A percentile compares a stretch with the other conserved stretches of the same genome.
These are phyloP conservation scores for Ictalurus furcatus DNA, from an alignment of 2,113 vertebrate genomes.

Conservation along the genomic window DNA sequence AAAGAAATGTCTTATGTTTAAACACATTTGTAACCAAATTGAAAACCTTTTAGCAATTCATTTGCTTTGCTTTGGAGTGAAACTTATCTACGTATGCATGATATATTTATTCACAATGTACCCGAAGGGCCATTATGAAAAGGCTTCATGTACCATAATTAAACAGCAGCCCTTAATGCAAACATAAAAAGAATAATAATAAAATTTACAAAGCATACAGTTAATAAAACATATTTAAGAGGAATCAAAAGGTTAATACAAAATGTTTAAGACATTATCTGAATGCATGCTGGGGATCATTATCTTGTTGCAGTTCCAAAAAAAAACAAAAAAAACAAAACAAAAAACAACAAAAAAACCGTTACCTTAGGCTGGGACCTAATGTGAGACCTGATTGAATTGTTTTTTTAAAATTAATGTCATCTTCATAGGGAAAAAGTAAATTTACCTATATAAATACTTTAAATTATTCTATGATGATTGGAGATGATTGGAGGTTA, in stretches of 20 bases:
- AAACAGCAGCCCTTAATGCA: neutral
- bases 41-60: neutral
- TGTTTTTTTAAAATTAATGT: neutral
- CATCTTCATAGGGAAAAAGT: neutral
- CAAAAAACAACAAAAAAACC: too few species aligned
- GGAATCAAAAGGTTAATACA: neutral
- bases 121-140: neutral
- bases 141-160: neutral
- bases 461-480: neutral
- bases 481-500: neutral
- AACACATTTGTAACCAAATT: neutral
- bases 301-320: neutral
- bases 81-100: neutral
- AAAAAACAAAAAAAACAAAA: too few species aligned
- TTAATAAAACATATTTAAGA: neutral
- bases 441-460: neutral
- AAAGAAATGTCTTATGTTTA: neutral
- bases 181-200: neutral
- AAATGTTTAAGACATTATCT: neutral
- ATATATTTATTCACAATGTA: neutral
- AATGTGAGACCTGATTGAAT: neutral
- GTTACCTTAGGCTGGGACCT: neutral
- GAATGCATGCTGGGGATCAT: neutral
- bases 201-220: neutral
- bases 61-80: neutral